Percentiles rank a stretch among this genome's conserved stretches.
Conservation (phyloP, 2,888 invertebrate genomes). For the Perdita meconis region DNA sequence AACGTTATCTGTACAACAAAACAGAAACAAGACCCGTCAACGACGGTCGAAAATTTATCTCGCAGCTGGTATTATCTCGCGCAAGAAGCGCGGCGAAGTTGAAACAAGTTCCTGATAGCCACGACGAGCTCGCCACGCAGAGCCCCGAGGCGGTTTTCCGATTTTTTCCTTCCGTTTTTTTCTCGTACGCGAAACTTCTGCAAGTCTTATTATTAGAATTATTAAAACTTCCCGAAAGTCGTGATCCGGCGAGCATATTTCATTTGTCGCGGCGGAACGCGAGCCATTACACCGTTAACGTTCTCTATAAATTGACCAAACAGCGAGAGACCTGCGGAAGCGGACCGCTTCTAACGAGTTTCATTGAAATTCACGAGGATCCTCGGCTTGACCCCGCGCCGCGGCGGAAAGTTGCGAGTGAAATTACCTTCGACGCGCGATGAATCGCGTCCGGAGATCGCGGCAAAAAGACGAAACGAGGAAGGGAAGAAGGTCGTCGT, state of each 20-base stretch:
- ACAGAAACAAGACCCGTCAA: neutral
- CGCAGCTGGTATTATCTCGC: neutral
- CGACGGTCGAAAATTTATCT: neutral
- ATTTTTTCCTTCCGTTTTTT: neutral
- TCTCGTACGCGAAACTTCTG: slow-evolving; percentile 3
- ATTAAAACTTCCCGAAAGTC: slow-evolving; percentile 41
- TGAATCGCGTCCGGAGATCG: slow-evolving; percentile 37
- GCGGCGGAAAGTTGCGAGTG: slow-evolving; percentile 25
- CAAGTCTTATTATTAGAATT: slow-evolving; percentile 30
- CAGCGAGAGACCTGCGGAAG: slow-evolving; percentile 35
- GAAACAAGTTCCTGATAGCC: slow-evolving; percentile 8
- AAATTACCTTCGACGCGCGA: slow-evolving; percentile 40
- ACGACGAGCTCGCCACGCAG: neutral
- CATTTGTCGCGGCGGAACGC: slow-evolving; percentile 10
- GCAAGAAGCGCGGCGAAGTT: neutral
- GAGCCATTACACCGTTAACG: slow-evolving; percentile 44
- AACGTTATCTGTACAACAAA: neutral
- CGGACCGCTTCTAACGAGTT: slow-evolving; percentile 47
- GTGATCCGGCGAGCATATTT: slow-evolving; percentile 37
- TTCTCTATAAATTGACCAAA: slow-evolving; percentile 46
- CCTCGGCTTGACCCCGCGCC: slow-evolving; percentile 9
- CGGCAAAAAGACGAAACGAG: neutral
- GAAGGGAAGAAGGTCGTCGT: neutral
- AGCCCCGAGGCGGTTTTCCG: neutral
- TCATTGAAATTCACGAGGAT: slow-evolving; percentile 48